phyloP scores from a whole-genome alignment of 2,113 vertebrate species.

The Bambusicola thoracicus region DNA sequence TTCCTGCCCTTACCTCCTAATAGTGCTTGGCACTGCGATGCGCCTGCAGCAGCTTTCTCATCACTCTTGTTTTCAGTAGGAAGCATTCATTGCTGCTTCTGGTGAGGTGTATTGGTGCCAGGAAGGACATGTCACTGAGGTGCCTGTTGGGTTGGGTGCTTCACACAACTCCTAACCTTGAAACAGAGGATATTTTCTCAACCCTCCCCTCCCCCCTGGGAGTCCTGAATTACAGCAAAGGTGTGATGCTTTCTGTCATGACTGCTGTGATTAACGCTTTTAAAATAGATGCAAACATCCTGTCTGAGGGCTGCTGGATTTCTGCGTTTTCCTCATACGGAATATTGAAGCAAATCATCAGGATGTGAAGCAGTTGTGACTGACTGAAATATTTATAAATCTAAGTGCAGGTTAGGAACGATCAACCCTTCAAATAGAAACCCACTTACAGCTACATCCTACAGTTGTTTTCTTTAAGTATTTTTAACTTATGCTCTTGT shows the following conservation, averaged over 20 bases:
- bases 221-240: background rate
- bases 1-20: background rate
- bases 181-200: background rate
- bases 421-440: background rate
- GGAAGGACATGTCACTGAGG: background rate
- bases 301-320: background rate
- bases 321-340: background rate
- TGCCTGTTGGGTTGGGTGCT: background rate
- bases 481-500: slow-evolving; percentile 26
- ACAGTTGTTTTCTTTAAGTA: slow-evolving; percentile 38
- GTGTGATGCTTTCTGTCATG: background rate
- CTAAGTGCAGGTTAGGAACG: slow-evolving; percentile 38
- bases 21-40: accelerated
- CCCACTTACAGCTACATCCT: background rate
- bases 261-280: slow-evolving; percentile 1
- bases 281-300: background rate
- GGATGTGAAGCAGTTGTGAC: background rate
- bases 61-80: accelerated
- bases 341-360: background rate
- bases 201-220: no score
- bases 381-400: slow-evolving; percentile 24
- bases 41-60: background rate
- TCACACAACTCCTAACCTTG: background rate
- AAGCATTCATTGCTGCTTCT: accelerated
- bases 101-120: no score